phyloP scores from a whole-genome alignment of 2,113 vertebrate species.

The Puntigrus tetrazona region DNA sequence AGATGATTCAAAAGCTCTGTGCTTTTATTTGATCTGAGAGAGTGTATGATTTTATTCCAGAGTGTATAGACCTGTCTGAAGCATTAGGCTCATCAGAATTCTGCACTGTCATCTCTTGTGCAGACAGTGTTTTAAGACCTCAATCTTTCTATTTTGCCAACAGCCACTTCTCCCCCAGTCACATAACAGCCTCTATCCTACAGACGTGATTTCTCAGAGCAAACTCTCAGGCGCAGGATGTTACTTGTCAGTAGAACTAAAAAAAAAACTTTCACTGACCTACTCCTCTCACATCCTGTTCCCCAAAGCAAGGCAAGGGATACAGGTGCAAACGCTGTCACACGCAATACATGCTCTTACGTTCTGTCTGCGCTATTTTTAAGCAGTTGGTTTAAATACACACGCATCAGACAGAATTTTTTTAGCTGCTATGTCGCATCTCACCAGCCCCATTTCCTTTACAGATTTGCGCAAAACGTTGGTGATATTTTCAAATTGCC shows the following conservation, averaged over 20 bases:
- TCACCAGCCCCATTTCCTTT: no score
- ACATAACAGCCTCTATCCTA: background rate
- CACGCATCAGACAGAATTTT: background rate
- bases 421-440: background rate
- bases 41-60: constrained; percentile 2
- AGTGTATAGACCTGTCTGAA: constrained; percentile 27
- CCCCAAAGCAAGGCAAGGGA: background rate
- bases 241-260: background rate
- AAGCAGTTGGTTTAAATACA: background rate
- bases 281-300: background rate
- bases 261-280: background rate
- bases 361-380: background rate
- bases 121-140: constrained; percentile 7
- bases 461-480: no score
- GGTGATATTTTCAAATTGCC: no score
- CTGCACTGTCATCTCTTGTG: constrained; percentile 16
- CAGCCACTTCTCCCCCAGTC: background rate
- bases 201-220: background rate
- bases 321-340: background rate
- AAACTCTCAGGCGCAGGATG: background rate
- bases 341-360: background rate
- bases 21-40: background rate
- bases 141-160: constrained; percentile 1
- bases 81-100: constrained; percentile 18
- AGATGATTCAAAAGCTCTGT: constrained; percentile 6